Evolutionary conservation across 2,888 invertebrate species (phyloP), one percentile per base, ranked within the genome.

Genomic region (Limnephilus rhombicus): DNA sequence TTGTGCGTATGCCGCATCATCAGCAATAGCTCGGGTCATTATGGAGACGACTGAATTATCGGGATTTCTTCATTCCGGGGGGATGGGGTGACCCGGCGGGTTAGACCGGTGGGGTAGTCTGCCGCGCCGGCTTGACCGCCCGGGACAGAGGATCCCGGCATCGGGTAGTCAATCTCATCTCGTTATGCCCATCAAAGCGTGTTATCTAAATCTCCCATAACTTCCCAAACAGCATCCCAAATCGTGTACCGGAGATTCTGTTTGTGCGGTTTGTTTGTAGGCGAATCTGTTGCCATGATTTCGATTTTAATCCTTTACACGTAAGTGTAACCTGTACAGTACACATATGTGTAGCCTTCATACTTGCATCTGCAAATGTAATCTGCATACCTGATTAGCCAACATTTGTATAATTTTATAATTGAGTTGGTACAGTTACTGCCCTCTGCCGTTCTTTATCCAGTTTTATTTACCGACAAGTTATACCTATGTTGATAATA

Each of bases 141-240:
- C 83, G 83, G 37, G 34, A 34, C 37, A 12, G 37, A 18, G 18
- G 34, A 83, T 83, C 37, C 83, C 34, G n/a, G 83, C n/a, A 68
- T 68, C 53, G 7, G 53, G 13, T 29, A 18, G 68, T 91, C 83
- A 83, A 91, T 89, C 83, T 89, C 88, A 91, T 89, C 89, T 89
- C 53, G 80, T 45, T 49, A 41, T 37, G 89, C 45, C 85, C 91
- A 91, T 91, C 91, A 80, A 87, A 85, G 68, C 91, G 91, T 89
- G 89, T 85, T 91, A 91, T 91, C 91, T 91, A 89, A 91, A 91
- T 91, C 89, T 91, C 49, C 89, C 85, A 85, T 89, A 89, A 85
- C 89, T 85, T 45, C 83, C 29, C 88, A 15, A 34, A 53, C 88
- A 31, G 53, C 88, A 88, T 80, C 88, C 80, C 68, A n/a, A 68